Base-by-base conservation (phyloP, 2,888 invertebrate genomes). In the Pyrocoelia pectoralis region DNA sequence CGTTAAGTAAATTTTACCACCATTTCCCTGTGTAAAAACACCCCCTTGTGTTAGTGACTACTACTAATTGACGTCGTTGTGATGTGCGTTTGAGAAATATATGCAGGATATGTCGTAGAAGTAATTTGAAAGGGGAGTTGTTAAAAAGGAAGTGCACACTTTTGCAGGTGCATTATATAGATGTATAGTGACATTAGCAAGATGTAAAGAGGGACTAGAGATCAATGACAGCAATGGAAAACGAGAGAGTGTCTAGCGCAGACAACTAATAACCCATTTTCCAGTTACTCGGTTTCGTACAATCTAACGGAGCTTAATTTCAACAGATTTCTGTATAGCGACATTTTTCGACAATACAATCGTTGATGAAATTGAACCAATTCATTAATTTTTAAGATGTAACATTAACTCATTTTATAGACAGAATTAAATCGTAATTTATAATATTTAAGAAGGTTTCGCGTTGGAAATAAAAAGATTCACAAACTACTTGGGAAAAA, bases 211-310 rank as follows among this genome's bases (percentile, higher is more conserved):
- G 56, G 57, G 61, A 67, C 56, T 59, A 60, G 66, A 68, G 72
- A 71, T 72, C 69, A 68, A 71, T 72, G 71, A 67, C 68, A 66
- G 41, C 24, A 52, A 28, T 55, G 15, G 54, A 33, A 59, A 46
- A 61, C 55, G 61, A 69, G 69, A 66, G 70, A 61, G 68, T 64
- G 67, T 63, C 71, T 72, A 71, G 70, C 67, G 66, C 71, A 68
- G 69, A 72, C 73, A 73, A 71, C 70, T 73, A 73, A 73, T 72
- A 72, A 72, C 71, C 71, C 67, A 72, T 73, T 73, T 73, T 73
- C 73, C 71, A 69, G 69, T 58, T 64, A 61, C 68, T 63, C 69
- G 69, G 65, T 69, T 68, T 67, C 65, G 55, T 60, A 57, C 61
- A 52, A 59, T 57, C 66, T 63, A 62, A 62, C 60, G 55, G 54